Conservation (phyloP, 2,888 invertebrate genomes). For the Sesia bembeciformis region DNA sequence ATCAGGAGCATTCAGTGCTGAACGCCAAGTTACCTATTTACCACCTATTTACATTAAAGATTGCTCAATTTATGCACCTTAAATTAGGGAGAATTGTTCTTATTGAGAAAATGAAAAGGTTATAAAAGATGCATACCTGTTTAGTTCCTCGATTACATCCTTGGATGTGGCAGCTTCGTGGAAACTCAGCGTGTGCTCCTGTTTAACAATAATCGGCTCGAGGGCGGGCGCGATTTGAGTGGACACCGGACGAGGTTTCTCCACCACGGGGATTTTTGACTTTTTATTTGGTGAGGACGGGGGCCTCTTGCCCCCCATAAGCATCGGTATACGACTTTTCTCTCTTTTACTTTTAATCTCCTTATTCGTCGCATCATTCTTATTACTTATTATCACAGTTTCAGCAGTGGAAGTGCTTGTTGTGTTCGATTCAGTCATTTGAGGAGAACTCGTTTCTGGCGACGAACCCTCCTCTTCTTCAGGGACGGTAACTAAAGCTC, state of each 20-base stretch:
- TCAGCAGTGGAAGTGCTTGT: slow-evolving; percentile 82
- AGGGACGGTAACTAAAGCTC: slow-evolving; percentile 72
- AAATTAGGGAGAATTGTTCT: no score
- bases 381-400: slow-evolving; percentile 80
- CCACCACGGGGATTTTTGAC: slow-evolving; percentile 62
- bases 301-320: slow-evolving; percentile 63
- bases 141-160: slow-evolving; percentile 84
- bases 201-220: slow-evolving; percentile 61
- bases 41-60: no score
- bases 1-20: no score
- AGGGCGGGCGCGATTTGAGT: slow-evolving; percentile 23
- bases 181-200: slow-evolving; percentile 78
- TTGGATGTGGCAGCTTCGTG: slow-evolving; percentile 84
- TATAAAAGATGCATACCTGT: slow-evolving; percentile 46
- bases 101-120: no score
- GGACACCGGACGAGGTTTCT: slow-evolving; percentile 26
- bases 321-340: slow-evolving; percentile 72
- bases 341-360: slow-evolving; percentile 59
- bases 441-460: slow-evolving; percentile 67
- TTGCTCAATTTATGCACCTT: no score
- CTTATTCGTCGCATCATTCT: slow-evolving; percentile 46
- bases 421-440: slow-evolving; percentile 78
- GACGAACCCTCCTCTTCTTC: slow-evolving; percentile 77
- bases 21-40: no score
- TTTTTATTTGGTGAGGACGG: slow-evolving; percentile 56